Base-by-base conservation (phyloP, 2,888 invertebrate genomes). In the Psylliodes chrysocephalus region DNA sequence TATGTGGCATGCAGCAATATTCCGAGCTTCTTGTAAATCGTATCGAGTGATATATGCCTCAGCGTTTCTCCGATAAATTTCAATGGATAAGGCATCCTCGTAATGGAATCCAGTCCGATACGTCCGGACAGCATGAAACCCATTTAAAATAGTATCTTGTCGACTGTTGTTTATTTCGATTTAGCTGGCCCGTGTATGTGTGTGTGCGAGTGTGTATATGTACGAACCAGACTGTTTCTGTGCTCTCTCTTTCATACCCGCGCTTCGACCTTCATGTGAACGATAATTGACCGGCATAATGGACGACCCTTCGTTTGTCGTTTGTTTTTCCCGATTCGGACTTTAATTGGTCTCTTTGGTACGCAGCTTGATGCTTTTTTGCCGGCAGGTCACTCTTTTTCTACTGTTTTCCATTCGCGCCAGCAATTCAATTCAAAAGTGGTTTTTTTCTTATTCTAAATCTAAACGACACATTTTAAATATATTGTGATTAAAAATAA, bases 101-200 rank as follows among this genome's bases (percentile, higher is more conserved):
- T 64, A 68, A 68, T 68, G 66, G 66, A 68, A 68, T 66, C 64
- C 62, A 60, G 62, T 57, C 64, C 61, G 69, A 69, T 69, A 67
- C 61, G 69, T 67, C 64, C 62, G 55, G 67, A 64, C 67, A 63
- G 60, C 67, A 63, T 65, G 65, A 67, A 67, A 69, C 63, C 64
- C 69, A 67, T 67, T 69, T 67, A 67, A 67, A 69, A 69, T 67
- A 54, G 65, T 69, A 67, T 69, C 69, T 68, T 65, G 68, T 65
- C 62, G 60, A 57, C 44, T n/a, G 68, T 60, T 65, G 69, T 69
- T 66, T 67, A 67, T 71, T 71, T 67, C 67, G 66, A 56, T 63
- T 59, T 59, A 38, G 55, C 61, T 67, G 62, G 57, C 53, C 54
- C 64, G 63, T 69, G n/a, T 61, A 62, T 44, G 44, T 22, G 47